Conservation (phyloP, 2,888 invertebrate species). For the Arge pagana region DNA sequence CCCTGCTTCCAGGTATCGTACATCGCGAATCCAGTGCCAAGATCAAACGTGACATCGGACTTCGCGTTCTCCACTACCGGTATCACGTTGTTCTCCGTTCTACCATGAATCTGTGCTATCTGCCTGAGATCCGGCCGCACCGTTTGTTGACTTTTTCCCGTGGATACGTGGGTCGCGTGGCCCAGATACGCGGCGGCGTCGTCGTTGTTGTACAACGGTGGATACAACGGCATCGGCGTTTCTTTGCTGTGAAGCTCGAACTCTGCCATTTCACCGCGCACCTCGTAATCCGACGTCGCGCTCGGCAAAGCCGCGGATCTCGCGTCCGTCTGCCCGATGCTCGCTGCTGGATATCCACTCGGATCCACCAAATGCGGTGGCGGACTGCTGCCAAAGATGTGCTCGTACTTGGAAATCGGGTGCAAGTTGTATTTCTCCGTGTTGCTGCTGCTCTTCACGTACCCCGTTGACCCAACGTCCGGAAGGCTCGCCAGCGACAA, state of each 20-base stretch:
- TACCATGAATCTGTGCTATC: slow-evolving; percentile 3
- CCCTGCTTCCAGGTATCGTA: slow-evolving; percentile 20
- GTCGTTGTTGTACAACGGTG: slow-evolving; percentile 21
- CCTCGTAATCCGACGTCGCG: slow-evolving; percentile 5
- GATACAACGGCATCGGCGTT: slow-evolving; percentile 27
- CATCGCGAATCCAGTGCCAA: slow-evolving; percentile 17
- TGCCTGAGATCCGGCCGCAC: slow-evolving; percentile 11
- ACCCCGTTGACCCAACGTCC: too few species aligned
- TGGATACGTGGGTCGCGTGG: neutral
- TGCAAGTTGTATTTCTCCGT: too few species aligned
- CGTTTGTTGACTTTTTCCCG: slow-evolving; percentile 2
- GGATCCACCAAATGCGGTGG: neutral
- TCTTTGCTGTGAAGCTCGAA: slow-evolving; percentile 23
- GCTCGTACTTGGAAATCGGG: slow-evolving; percentile 3
- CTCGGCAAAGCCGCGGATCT: neutral
- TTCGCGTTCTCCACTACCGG: slow-evolving; percentile 9
- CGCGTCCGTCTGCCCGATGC: neutral
- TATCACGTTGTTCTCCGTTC: neutral
- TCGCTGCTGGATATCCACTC: neutral
- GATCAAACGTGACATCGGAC: slow-evolving; percentile 1
- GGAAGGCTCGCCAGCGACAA: neutral
- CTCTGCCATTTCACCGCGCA: slow-evolving; percentile 26
- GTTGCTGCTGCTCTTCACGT: too few species aligned
- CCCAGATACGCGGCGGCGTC: slow-evolving; percentile 8
- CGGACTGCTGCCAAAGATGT: neutral